phyloP scores from a whole-genome alignment of 2,797 vertebrate species.

The Poeciliopsis infans region DNA sequence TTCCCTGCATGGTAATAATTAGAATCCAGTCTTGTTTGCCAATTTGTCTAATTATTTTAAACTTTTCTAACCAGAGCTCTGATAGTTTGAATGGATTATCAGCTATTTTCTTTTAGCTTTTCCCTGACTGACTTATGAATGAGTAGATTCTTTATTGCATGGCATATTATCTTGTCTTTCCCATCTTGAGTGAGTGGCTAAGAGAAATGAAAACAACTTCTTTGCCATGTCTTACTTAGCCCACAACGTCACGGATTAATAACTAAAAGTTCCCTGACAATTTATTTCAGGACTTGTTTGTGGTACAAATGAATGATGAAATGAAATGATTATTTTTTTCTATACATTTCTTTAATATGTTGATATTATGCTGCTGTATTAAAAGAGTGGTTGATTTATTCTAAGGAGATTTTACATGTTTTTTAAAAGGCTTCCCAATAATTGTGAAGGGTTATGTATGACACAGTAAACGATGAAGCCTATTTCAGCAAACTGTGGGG shows the following conservation, averaged over 20 bases:
- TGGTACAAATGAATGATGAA: neutral
- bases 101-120: neutral
- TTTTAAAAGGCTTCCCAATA: neutral
- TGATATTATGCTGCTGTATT: neutral
- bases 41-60: neutral
- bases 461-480: constrained; percentile 42
- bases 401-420: neutral
- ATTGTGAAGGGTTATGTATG: constrained; percentile 8
- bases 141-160: neutral
- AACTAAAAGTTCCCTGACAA: neutral
- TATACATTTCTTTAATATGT: neutral
- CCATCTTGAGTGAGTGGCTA: neutral
- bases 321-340: neutral
- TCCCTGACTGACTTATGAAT: neutral
- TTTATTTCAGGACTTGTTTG: neutral
- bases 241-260: neutral
- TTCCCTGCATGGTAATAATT: no score
- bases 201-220: neutral
- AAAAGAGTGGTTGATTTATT: neutral
- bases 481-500: constrained; percentile 65
- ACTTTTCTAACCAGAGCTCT: neutral
- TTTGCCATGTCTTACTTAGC: neutral
- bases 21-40: neutral
- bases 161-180: neutral
- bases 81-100: neutral